phyloP scores from a whole-genome alignment of 2,888 invertebrate species.

The Meghimatium bilineatum region DNA sequence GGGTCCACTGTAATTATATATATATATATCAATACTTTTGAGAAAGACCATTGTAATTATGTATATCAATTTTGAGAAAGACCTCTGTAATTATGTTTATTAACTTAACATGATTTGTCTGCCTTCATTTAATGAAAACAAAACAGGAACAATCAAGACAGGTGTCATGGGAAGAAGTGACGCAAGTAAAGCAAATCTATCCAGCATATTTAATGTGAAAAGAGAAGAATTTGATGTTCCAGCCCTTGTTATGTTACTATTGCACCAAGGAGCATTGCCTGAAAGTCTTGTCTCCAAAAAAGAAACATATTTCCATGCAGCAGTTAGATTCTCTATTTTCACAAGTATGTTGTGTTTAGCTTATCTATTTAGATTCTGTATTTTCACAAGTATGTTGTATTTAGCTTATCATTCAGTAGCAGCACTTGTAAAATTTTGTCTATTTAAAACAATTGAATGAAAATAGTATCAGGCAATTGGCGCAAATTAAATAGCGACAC shows the following conservation, averaged over 20 bases:
- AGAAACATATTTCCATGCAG: slow-evolving; percentile 60
- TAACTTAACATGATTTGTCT: not conserved
- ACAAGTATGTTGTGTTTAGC: slow-evolving; percentile 54
- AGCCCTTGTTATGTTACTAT: slow-evolving; percentile 53
- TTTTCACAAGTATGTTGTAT: no score
- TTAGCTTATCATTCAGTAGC: not conserved
- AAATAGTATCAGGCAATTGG: no score
- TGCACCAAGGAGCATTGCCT: slow-evolving; percentile 50
- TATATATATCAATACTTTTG: no score
- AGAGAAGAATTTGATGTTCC: slow-evolving; percentile 9
- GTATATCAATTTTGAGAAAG: no score
- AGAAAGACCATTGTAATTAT: no score
- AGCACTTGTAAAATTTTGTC: not conserved
- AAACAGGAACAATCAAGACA: not conserved
- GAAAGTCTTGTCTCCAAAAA: slow-evolving; percentile 50
- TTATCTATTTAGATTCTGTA: no score
- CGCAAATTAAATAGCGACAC: no score
- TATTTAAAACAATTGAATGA: no score
- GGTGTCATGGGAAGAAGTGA: slow-evolving; percentile 29
- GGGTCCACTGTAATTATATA: no score
- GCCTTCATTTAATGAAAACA: not conserved
- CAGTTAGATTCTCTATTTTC: slow-evolving; percentile 55
- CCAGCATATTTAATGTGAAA: slow-evolving; percentile 13
- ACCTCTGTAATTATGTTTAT: no score
- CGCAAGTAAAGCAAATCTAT: slow-evolving; percentile 19